Conservation (phyloP, 2,113 vertebrate genomes). For the Todiramphus chloris region DNA sequence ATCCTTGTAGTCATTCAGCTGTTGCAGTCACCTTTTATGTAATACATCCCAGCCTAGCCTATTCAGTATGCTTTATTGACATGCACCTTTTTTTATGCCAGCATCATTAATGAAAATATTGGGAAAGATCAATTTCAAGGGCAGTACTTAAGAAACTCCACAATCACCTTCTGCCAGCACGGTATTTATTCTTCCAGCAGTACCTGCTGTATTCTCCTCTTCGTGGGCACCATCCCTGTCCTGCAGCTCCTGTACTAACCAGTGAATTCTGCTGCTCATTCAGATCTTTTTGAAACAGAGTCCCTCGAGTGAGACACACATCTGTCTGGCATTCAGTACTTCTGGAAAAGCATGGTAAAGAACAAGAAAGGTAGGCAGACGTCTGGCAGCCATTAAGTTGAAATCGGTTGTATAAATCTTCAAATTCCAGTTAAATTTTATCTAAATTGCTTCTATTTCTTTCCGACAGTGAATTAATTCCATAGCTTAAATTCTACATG, state of each 20-base stretch:
- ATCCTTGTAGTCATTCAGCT: not conserved
- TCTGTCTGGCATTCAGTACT: not conserved
- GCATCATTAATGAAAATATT: not conserved
- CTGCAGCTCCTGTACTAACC: not conserved
- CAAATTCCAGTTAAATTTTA: not conserved
- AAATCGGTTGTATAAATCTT: not conserved
- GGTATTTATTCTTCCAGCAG: not conserved
- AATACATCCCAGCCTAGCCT: not conserved
- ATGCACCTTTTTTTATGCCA: not conserved
- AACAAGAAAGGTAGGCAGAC: not conserved
- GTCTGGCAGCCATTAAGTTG: not conserved
- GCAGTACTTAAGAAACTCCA: not conserved
- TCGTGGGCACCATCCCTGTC: not conserved
- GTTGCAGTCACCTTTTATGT: not conserved
- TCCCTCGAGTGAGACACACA: not conserved
- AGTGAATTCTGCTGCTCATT: not conserved
- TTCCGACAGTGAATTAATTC: not conserved
- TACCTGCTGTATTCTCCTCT: not conserved
- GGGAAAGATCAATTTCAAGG: not conserved
- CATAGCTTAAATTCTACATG: not conserved
- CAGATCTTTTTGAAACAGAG: not conserved
- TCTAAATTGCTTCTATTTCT: not conserved
- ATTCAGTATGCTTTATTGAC: not conserved
- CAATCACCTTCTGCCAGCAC: not conserved
- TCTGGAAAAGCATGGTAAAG: not conserved